A percentile compares a stretch with the other conserved stretches of the same genome.
phyloP scores from a whole-genome alignment of 1,140 invertebrate genomes.

The Caenorhabditis remanei region DNA sequence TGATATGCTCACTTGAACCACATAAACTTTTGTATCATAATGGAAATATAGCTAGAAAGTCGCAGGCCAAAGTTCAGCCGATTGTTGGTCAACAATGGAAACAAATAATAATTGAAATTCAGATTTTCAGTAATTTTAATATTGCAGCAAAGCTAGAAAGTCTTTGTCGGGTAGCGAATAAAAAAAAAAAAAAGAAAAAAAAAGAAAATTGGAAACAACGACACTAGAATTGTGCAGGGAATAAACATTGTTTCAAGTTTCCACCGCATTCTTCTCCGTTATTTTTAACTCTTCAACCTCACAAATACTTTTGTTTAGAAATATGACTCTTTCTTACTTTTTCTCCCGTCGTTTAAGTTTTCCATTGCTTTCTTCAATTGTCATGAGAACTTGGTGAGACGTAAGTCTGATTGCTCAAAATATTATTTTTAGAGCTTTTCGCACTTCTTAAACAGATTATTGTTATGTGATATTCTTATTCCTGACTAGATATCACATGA shows the following conservation, averaged over 20 bases:
- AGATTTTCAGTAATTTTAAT: too few species aligned
- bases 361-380: not conserved
- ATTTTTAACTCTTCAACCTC: not conserved
- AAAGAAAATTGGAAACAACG: too few species aligned
- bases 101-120: too few species aligned
- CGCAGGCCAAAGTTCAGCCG: too few species aligned
- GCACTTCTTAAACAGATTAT: not conserved
- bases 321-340: constrained; percentile 22
- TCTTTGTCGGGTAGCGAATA: too few species aligned
- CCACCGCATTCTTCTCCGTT: not conserved
- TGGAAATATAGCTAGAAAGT: too few species aligned
- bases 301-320: not conserved
- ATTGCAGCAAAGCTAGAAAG: too few species aligned
- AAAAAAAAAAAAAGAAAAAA: too few species aligned
- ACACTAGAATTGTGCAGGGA: not conserved
- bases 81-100: too few species aligned
- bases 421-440: not conserved
- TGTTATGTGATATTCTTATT: not conserved
- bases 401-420: not conserved
- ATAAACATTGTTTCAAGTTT: constrained; percentile 42
- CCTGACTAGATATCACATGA: not conserved
- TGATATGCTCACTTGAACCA: too few species aligned
- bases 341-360: not conserved
- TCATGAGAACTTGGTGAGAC: not conserved
- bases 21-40: too few species aligned